Conservation (phyloP, 2,888 invertebrate species). For the Morpho achilles region DNA sequence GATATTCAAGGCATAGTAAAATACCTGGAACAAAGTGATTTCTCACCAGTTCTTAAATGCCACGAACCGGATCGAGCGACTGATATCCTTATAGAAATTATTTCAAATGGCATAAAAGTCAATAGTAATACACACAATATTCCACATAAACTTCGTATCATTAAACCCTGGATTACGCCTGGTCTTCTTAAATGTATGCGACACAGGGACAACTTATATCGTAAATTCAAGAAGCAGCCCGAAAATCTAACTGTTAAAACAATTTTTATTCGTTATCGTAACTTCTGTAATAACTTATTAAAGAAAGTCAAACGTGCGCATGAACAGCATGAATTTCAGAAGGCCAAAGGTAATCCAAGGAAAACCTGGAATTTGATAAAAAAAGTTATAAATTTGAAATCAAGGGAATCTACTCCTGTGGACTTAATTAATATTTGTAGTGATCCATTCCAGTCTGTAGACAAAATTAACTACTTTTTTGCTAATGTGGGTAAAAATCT, state of each 20-base stretch:
- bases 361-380: no score
- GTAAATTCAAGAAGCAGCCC: constrained; percentile 10
- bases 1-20: no score
- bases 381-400: no score
- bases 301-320: constrained; percentile 26
- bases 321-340: constrained; percentile 9
- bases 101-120: constrained; percentile 7
- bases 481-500: no score
- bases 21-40: background rate
- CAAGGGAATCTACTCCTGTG: no score
- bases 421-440: background rate
- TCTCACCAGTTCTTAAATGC: background rate
- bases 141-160: constrained; percentile 23
- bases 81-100: constrained; percentile 15
- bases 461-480: no score
- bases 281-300: constrained; percentile 28
- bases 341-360: no score
- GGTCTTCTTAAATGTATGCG: no score
- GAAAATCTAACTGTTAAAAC: constrained; percentile 14
- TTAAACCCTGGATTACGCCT: background rate
- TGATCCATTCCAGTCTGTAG: background rate
- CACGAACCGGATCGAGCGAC: background rate
- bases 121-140: constrained; percentile 22
- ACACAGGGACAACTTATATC: no score
- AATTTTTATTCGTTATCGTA: constrained; percentile 29